Conservation (phyloP, 2,888 invertebrate species). For the Tenthredo distinguenda region DNA sequence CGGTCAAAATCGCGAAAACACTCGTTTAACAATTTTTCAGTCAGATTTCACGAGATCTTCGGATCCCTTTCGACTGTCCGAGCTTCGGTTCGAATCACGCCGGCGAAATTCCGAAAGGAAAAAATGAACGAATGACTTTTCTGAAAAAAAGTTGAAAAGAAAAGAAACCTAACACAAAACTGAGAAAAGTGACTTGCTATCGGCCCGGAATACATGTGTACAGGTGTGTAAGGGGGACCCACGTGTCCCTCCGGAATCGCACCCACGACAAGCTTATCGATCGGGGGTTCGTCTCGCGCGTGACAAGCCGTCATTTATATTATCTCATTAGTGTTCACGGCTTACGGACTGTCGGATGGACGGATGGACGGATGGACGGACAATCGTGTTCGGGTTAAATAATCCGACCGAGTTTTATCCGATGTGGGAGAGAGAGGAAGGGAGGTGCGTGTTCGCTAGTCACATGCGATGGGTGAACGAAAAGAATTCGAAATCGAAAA, state of each 20-base stretch:
- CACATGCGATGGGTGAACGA: too few species aligned
- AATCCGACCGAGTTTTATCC: constrained; percentile 13
- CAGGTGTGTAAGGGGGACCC: constrained; percentile 5
- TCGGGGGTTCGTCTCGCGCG: constrained; percentile 38
- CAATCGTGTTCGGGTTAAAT: constrained; percentile 41
- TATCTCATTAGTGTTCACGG: constrained; percentile 52
- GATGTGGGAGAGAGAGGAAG: background rate
- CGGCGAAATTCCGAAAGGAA: too few species aligned
- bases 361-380: constrained; percentile 26
- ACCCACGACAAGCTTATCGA: constrained; percentile 48
- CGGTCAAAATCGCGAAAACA: background rate
- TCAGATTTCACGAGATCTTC: background rate
- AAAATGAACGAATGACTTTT: too few species aligned
- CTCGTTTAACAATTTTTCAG: background rate
- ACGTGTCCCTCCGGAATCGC: constrained; percentile 19
- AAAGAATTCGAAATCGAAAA: background rate
- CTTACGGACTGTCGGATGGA: constrained; percentile 19
- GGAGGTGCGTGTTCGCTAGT: background rate
- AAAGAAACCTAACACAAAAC: background rate
- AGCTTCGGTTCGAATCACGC: too few species aligned
- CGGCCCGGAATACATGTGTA: background rate
- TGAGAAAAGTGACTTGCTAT: constrained; percentile 1
- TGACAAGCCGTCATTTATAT: constrained; percentile 54
- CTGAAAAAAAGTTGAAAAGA: background rate
- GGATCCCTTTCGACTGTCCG: too few species aligned